Evolutionary conservation across 2,888 invertebrate species (phyloP).

Genomic region (Gastracanthus pulcherrimus): DNA sequence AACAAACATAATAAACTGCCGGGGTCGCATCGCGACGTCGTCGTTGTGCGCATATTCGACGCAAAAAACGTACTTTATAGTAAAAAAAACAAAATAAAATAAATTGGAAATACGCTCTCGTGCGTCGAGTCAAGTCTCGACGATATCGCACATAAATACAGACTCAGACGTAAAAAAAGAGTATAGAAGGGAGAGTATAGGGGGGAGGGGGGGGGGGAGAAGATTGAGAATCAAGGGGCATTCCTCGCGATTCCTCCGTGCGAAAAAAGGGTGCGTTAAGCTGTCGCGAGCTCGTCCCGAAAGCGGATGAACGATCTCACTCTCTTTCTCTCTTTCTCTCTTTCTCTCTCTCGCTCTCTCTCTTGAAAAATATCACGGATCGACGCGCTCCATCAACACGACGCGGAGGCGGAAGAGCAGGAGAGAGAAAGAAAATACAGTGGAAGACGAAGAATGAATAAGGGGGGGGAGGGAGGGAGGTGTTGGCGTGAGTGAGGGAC

Average conservation of each 20-base stretch:
- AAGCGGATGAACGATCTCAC: slow-evolving; percentile 52
- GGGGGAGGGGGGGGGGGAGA: slow-evolving; percentile 13
- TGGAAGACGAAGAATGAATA: slow-evolving; percentile 15
- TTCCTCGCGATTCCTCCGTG: slow-evolving; percentile 51
- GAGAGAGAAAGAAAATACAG: slow-evolving; percentile 55
- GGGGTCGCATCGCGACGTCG: slow-evolving; percentile 46
- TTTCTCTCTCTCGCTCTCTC: slow-evolving; percentile 19
- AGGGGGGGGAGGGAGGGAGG: background rate
- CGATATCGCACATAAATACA: slow-evolving; percentile 59
- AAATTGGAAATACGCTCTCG: slow-evolving; percentile 54
- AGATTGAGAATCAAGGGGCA: slow-evolving; percentile 51
- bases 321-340: slow-evolving; percentile 24
- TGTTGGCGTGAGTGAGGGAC: no score
- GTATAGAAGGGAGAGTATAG: slow-evolving; percentile 28
- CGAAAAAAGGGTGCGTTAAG: slow-evolving; percentile 46
- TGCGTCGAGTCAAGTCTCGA: slow-evolving; percentile 54
- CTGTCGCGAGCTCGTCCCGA: slow-evolving; percentile 53
- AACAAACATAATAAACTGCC: slow-evolving; percentile 54
- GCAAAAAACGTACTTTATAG: slow-evolving; percentile 54
- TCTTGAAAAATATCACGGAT: slow-evolving; percentile 61
- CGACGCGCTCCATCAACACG: slow-evolving; percentile 55
- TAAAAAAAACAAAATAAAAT: slow-evolving; percentile 54
- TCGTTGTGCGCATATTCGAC: slow-evolving; percentile 53
- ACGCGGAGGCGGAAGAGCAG: slow-evolving; percentile 56
- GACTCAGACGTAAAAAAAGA: slow-evolving; percentile 58